Evolutionary conservation across 1,140 invertebrate genomes (phyloP), one percentile per base, ranked within the genome.

Genomic region (Neelides sp.): DNA sequence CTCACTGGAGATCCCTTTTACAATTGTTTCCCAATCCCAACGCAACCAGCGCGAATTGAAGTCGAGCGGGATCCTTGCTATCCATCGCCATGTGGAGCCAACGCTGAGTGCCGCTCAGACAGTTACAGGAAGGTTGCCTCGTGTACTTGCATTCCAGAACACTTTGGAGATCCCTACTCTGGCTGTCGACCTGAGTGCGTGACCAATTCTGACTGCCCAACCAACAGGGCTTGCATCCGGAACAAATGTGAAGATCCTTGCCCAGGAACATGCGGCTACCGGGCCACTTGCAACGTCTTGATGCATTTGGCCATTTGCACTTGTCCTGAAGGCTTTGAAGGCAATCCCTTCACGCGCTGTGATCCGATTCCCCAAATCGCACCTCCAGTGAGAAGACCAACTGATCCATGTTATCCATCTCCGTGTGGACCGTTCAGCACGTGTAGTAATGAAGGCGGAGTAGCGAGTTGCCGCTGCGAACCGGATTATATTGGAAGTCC

Each of bases 401-500:
- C 71, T 44, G 73, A 78, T 53, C 69, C 72, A 81, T 87, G 83
- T 63, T 67, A 77, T 39, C 71, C 82, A 24, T 79, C 75, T 80
- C 80, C 82, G 4, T 87, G 83, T 65, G 83, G 83, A 27, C 66
- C 76, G 7, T 84, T 83, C 66, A 78, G 83, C 12, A 71, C 80
- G 63, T 90, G 85, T 67, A 72, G 70, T 57, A 73, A 76, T 59
- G 69, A 77, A 32, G 71, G 77, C 58, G 75, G 77, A 37, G 75
- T 73, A 20, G 76, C 77, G 5, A 67, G 77, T 19, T 91, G 87
- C 64, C 71, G 71, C 15, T 86, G 83, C 64, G 64, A 77, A 30
- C 68, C 70, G 32, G 73, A 71, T 34, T 80, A 78, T 61, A 68
- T 74, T 58, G 81, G 80, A 46, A 77, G 69, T 65, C 78, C 81